These are phyloP conservation scores for Marronus borbonicus DNA, from an alignment of 2,888 invertebrate species.

Conservation along the genomic window DNA sequence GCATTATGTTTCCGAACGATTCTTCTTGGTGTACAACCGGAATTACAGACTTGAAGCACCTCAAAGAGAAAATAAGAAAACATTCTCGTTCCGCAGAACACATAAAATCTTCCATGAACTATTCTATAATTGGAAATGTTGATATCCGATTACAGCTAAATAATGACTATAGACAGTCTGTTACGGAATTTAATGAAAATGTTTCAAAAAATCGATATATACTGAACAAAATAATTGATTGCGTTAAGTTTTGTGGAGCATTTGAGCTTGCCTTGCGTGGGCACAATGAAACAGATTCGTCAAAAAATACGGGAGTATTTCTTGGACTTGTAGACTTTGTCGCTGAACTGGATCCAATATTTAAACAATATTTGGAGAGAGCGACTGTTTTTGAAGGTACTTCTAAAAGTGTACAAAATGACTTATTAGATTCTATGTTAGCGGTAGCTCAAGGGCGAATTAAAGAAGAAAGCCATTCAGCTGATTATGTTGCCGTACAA, in stretches of 20 bases:
- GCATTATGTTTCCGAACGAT: not conserved
- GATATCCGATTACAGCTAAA: not conserved
- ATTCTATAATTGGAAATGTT: not conserved
- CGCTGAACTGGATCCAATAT: not conserved
- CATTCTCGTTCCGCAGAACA: not conserved
- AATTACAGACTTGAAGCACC: not conserved
- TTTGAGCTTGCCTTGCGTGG: not conserved
- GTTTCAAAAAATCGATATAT: conserved; percentile 2
- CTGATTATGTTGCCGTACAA: not conserved
- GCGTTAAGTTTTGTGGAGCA: not conserved
- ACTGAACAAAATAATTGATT: not conserved
- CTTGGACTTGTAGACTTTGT: not conserved
- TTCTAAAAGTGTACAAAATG: not conserved
- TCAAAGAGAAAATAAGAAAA: conserved; percentile 5
- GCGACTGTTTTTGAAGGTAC: not conserved
- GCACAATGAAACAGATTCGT: not conserved
- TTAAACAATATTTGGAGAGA: not conserved
- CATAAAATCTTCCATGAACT: not conserved
- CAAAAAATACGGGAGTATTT: not conserved
- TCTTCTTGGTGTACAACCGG: not conserved
- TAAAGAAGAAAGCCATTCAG: not conserved
- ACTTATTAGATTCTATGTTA: not conserved
- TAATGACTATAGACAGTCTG: not conserved
- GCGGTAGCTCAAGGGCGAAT: not conserved
- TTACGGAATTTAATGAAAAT: not conserved